Percentiles rank a stretch among this genome's conserved stretches.
Evolutionary conservation across 2,888 invertebrate genomes (phyloP).

Genomic region (Steinernema hermaphroditum): DNA sequence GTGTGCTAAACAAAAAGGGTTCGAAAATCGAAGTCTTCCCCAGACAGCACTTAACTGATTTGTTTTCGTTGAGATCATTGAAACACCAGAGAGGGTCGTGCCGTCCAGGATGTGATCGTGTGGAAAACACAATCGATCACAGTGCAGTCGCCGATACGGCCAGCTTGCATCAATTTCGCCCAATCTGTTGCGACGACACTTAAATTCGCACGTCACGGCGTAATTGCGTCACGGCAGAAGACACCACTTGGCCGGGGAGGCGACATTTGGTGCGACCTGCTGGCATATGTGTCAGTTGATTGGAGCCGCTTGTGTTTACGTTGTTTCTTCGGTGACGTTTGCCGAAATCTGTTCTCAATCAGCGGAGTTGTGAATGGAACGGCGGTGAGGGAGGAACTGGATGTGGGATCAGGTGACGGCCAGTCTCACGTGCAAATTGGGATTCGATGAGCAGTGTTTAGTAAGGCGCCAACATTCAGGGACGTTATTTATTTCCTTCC

Average conservation of each 20-base stretch:
- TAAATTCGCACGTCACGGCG: background rate
- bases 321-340: background rate
- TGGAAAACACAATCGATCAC: background rate
- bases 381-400: background rate
- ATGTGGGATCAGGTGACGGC: too few species aligned
- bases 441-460: too few species aligned
- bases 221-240: background rate
- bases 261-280: constrained; percentile 1
- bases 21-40: too few species aligned
- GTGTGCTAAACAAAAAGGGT: too few species aligned
- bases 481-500: too few species aligned
- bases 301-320: constrained; percentile 9
- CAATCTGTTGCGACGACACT: background rate
- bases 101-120: too few species aligned
- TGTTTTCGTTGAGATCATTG: too few species aligned
- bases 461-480: too few species aligned
- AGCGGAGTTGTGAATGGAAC: background rate
- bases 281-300: background rate
- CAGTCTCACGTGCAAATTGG: too few species aligned
- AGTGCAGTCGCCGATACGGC: background rate
- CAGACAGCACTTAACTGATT: too few species aligned
- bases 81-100: too few species aligned
- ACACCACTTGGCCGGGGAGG: background rate
- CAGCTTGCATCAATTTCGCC: constrained; percentile 10
- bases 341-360: constrained; percentile 1